Percentiles rank a stretch among this genome's conserved stretches.
These are phyloP conservation scores for Dryobotodes eremita DNA, from an alignment of 2,888 invertebrate species.

Conservation along the genomic window DNA sequence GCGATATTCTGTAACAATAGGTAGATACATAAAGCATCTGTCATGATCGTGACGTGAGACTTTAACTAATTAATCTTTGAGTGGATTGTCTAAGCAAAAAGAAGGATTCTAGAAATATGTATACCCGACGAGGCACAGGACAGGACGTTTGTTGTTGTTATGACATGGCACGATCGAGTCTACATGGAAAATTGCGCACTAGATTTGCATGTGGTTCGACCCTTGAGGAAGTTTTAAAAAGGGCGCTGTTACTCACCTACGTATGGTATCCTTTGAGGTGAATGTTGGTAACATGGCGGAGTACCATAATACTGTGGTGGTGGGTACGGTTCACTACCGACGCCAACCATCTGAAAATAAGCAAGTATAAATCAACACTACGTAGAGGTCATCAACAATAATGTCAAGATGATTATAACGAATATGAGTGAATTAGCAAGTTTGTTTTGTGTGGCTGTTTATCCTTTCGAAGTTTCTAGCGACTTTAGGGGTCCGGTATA, in stretches of 20 bases:
- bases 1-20: slow-evolving; percentile 83
- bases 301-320: slow-evolving; percentile 89
- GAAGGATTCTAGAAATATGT: background rate
- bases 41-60: background rate
- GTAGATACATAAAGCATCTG: slow-evolving; percentile 17
- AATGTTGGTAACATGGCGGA: slow-evolving; percentile 89
- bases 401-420: background rate
- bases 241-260: slow-evolving; percentile 89
- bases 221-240: background rate
- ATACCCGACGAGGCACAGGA: background rate
- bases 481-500: background rate
- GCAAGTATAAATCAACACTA: background rate
- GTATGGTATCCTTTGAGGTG: slow-evolving; percentile 92
- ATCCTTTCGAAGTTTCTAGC: background rate
- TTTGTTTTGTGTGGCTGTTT: background rate
- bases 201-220: background rate
- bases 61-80: background rate
- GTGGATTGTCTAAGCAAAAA: background rate
- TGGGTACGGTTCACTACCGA: slow-evolving; percentile 86
- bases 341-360: slow-evolving; percentile 86
- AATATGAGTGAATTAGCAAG: background rate
- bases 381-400: background rate
- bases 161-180: background rate
- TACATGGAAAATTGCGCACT: background rate
- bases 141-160: too few species aligned